Evolutionary conservation across 2,797 vertebrate species (phyloP).

Genomic region (Botia kubotai): DNA sequence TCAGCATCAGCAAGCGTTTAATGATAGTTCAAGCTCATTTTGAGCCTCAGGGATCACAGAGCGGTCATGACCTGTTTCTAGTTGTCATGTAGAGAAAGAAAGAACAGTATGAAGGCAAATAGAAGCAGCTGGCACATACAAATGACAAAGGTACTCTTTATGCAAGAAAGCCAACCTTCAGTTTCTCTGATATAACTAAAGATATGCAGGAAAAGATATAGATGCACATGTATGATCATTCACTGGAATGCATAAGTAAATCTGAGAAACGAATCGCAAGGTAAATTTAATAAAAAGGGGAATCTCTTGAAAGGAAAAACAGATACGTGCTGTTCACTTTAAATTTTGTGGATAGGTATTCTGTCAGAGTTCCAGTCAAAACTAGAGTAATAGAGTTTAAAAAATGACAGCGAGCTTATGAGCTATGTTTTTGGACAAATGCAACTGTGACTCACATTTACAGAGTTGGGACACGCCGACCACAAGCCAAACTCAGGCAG

Average conservation of each 20-base stretch:
- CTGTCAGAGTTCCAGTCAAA: neutral
- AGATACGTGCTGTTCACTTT: neutral
- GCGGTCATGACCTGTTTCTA: conserved; percentile 71
- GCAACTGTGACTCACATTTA: neutral
- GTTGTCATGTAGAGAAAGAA: conserved; percentile 37
- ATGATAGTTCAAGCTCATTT: conserved; percentile 68
- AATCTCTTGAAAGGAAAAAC: neutral
- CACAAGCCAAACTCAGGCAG: neutral
- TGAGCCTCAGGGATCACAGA: conserved; percentile 71
- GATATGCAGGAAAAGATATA: neutral
- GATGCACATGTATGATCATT: neutral
- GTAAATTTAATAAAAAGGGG: neutral
- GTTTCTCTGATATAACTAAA: conserved; percentile 59
- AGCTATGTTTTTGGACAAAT: neutral
- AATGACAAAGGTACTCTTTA: conserved; percentile 69
- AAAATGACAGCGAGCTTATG: neutral
- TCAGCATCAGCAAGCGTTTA: conserved; percentile 2
- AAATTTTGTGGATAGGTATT: too few relatives aligned
- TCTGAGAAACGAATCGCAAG: neutral
- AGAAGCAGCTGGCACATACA: conserved; percentile 64
- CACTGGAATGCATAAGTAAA: neutral
- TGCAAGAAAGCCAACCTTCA: conserved; percentile 70
- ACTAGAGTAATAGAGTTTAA: neutral
- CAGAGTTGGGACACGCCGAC: neutral
- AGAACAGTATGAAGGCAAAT: conserved; percentile 58